Conservation (phyloP, 2,888 invertebrate genomes). For the Salpingus planirostris region DNA sequence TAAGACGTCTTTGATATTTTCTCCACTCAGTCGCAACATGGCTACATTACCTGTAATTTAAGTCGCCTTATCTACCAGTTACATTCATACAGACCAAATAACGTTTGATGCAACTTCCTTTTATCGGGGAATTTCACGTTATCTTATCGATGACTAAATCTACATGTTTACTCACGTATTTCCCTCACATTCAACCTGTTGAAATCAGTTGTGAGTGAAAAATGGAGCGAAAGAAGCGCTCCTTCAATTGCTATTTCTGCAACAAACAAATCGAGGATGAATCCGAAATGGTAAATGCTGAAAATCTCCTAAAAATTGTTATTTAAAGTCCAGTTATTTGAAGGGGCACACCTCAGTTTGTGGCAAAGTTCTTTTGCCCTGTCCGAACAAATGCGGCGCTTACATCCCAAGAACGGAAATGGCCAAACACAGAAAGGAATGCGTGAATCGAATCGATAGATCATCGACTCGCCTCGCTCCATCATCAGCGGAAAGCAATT, state of each 20-base stretch:
- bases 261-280: constrained; percentile 57
- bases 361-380: constrained; percentile 63
- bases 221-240: constrained; percentile 7
- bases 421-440: constrained; percentile 48
- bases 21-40: too few relatives aligned
- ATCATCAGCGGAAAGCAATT: not conserved
- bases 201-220: too few relatives aligned
- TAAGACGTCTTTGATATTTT: too few relatives aligned
- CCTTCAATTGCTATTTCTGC: constrained; percentile 56
- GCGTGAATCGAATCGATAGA: constrained; percentile 28
- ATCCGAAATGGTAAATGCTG: constrained; percentile 51
- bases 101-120: too few relatives aligned
- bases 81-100: too few relatives aligned
- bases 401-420: constrained; percentile 59
- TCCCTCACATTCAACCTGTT: too few relatives aligned
- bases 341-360: constrained; percentile 61
- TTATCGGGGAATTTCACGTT: too few relatives aligned
- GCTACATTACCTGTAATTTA: too few relatives aligned
- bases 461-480: constrained; percentile 9
- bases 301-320: constrained; percentile 3
- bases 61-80: too few relatives aligned
- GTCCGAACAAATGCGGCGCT: constrained; percentile 59
- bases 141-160: too few relatives aligned
- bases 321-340: constrained; percentile 11
- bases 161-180: too few relatives aligned